Percentiles rank a stretch among this genome's conserved stretches.
These are phyloP conservation scores for Pyrgilauda ruficollis DNA, from an alignment of 2,113 vertebrate species.

Conservation along the genomic window DNA sequence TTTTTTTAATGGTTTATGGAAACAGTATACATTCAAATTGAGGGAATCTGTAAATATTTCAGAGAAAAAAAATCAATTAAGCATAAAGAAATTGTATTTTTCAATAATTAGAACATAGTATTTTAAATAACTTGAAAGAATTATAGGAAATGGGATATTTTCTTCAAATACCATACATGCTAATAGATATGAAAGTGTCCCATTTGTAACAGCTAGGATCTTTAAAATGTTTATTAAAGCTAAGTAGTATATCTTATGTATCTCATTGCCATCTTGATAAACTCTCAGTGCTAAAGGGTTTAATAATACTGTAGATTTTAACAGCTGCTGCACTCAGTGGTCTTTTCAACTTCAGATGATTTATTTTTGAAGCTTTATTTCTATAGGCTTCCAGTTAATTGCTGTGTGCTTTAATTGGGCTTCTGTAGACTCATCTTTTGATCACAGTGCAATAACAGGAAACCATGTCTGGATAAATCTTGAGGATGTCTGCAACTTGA, in stretches of 20 bases:
- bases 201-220: background rate
- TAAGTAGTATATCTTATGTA: background rate
- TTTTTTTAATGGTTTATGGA: background rate
- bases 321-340: background rate
- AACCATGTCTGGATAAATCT: background rate
- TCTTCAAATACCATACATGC: background rate
- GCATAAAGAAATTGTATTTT: background rate
- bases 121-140: background rate
- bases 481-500: background rate
- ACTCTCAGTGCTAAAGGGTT: background rate
- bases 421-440: conserved; percentile 7
- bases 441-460: conserved; percentile 18
- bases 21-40: background rate
- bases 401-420: conserved; percentile 18
- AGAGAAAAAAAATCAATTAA: background rate
- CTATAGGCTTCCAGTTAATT: conserved; percentile 48
- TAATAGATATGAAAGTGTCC: background rate
- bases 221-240: conserved; percentile 17
- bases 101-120: background rate
- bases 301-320: conserved; percentile 3
- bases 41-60: background rate
- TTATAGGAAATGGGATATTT: background rate
- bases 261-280: conserved; percentile 21
- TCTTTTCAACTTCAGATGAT: conserved; percentile 17
- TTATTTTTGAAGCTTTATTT: conserved; percentile 61